Percentiles rank a stretch among this genome's conserved stretches.
These are phyloP conservation scores for Sebastiscus albofasciatus DNA, from an alignment of 2,797 vertebrate species.

Conservation along the genomic window DNA sequence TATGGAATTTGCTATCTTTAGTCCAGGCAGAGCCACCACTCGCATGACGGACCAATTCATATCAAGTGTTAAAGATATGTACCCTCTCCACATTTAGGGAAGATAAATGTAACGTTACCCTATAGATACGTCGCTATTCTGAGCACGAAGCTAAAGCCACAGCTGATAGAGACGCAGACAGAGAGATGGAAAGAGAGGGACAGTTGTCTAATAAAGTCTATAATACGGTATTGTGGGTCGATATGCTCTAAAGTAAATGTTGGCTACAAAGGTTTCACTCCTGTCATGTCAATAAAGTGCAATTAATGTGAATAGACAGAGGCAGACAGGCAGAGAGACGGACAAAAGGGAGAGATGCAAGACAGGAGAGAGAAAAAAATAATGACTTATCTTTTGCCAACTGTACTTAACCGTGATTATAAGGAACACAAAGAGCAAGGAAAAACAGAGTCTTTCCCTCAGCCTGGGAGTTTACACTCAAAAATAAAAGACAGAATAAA, in stretches of 20 bases:
- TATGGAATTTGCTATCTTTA: constrained; percentile 82
- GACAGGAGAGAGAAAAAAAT: neutral
- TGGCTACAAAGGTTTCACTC: constrained; percentile 25
- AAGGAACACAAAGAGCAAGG: constrained; percentile 6
- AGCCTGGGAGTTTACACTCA: neutral
- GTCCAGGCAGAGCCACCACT: constrained; percentile 73
- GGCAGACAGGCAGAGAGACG: neutral
- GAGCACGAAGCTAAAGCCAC: constrained; percentile 63
- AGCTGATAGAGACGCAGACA: constrained; percentile 57
- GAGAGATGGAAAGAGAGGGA: constrained; percentile 30
- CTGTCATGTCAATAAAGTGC: constrained; percentile 48
- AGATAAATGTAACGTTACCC: constrained; percentile 75
- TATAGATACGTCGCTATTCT: constrained; percentile 74
- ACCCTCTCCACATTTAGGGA: constrained; percentile 64
- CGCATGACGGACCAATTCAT: constrained; percentile 73
- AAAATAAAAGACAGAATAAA: neutral
- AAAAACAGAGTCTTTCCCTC: neutral
- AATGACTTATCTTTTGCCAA: neutral
- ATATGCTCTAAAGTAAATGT: constrained; percentile 22
- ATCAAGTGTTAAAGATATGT: constrained; percentile 75
- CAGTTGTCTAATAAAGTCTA: constrained; percentile 42
- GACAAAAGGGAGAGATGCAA: constrained; percentile 10
- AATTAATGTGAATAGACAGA: constrained; percentile 42
- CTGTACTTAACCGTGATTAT: neutral
- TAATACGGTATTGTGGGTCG: constrained; percentile 23